Percentiles rank a stretch among this genome's conserved stretches.
Conservation (phyloP, 2,113 vertebrate species). For the Sylvietta virens region DNA sequence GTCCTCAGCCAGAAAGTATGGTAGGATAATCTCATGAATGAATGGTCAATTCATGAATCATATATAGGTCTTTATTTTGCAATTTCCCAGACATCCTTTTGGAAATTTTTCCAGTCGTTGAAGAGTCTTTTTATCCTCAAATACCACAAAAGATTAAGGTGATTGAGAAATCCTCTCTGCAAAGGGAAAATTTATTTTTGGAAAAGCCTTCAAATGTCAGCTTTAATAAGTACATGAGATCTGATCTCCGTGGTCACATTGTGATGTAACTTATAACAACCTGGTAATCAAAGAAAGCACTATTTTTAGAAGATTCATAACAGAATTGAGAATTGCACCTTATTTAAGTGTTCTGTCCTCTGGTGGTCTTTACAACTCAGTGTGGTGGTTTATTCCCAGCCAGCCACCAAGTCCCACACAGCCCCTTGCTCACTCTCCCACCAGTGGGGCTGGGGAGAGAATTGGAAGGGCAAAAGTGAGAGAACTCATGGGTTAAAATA, state of each 20-base stretch:
- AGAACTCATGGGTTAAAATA: neutral
- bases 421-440: neutral
- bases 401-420: neutral
- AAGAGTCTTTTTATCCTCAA: neutral
- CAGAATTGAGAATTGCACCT: neutral
- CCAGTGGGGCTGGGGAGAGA: neutral
- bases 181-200: conserved; percentile 20
- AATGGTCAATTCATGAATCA: neutral
- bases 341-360: neutral
- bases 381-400: neutral
- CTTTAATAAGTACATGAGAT: neutral
- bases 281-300: neutral
- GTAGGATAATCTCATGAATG: neutral
- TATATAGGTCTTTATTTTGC: neutral
- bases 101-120: conserved; percentile 8
- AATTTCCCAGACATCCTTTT: conserved; percentile 7
- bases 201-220: conserved; percentile 31
- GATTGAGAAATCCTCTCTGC: conserved; percentile 31
- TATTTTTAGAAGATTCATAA: neutral
- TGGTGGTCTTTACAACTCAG: neutral
- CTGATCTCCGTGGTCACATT: neutral
- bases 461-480: neutral
- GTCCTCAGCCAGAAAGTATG: neutral
- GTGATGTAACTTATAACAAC: neutral
- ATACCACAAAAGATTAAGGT: conserved; percentile 37